Base-by-base conservation (phyloP, 2,888 invertebrate species). In the Cryptocheilus praepositus region DNA sequence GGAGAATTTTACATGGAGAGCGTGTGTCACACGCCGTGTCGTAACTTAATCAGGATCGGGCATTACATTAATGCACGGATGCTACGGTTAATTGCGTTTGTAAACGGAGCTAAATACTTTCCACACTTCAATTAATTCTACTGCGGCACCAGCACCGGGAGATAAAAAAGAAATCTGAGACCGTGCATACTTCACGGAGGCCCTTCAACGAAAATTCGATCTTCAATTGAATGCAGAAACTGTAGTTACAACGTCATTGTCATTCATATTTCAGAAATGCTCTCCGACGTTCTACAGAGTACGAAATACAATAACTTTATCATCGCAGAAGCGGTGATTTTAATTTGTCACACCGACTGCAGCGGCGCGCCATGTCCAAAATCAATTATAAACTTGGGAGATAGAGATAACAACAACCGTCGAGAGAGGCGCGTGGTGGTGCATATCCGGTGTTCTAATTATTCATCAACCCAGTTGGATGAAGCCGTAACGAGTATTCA, bases 381-480 rank as follows among this genome's bases (percentile, higher is more conserved):
- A 80, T 81, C 82, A 80, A 81, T 81, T 81, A 81, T 55, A 61
- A 79, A 81, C 76, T 81, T 81, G 56, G 64, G 65, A 67, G 69
- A 81, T 77, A 56, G 76, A 70, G 73, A 77, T 75, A 74, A 70
- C 73, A 71, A 70, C 72, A 57, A 11, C 11, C 36, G 36, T 63
- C 64, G 56, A 25, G 53, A 46, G 45, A 28, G 45, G 45, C 52
- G 36, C 56, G 61, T 18, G 44, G 45, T 43, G 45, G 57, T 21
- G 57, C 57, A 53, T 70, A 61, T 59, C 58, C 68, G 43, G 21
- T 52, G 61, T 53, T 68, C 69, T 72, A 71, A 79, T 79, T 79
- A 76, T 74, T 79, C 74, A 76, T 71, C 68, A 67, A 54, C 66
- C 64, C 54, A 25, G 52, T 62, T 59, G 64, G 64, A 75, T 67